Conservation (phyloP, 2,888 invertebrate genomes). For the Tineola bisselliella region DNA sequence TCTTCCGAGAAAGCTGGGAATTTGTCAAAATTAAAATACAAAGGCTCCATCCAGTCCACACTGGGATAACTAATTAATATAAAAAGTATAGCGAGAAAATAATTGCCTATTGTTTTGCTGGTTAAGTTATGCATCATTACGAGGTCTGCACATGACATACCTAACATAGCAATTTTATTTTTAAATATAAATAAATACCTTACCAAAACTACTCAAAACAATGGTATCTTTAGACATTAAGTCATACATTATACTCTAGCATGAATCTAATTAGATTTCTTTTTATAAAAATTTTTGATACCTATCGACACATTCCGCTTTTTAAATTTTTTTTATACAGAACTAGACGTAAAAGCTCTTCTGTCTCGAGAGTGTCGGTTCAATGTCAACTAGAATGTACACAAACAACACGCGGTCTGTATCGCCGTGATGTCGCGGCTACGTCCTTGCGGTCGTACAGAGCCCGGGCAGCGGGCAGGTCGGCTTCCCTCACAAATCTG, state of each 20-base stretch:
- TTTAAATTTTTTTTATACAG: too few species aligned
- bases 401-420: background rate
- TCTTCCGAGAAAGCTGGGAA: slow-evolving; percentile 46
- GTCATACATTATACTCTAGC: too few species aligned
- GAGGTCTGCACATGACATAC: background rate
- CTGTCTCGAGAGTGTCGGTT: background rate
- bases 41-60: slow-evolving; percentile 35
- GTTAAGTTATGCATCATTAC: background rate
- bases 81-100: slow-evolving; percentile 48
- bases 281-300: too few species aligned
- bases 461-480: background rate
- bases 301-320: too few species aligned
- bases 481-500: slow-evolving; percentile 29
- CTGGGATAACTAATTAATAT: slow-evolving; percentile 21
- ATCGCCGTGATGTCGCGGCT: background rate
- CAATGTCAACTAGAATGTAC: background rate
- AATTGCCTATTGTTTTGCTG: slow-evolving; percentile 47
- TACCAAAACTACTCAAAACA: background rate
- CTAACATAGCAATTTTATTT: background rate
- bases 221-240: too few species aligned
- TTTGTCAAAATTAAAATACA: slow-evolving; percentile 60
- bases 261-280: too few species aligned
- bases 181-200: background rate
- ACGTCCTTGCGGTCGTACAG: background rate
- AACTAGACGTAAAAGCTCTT: background rate